phyloP scores from a whole-genome alignment of 2,113 vertebrate genomes.

The Chitala chitala region DNA sequence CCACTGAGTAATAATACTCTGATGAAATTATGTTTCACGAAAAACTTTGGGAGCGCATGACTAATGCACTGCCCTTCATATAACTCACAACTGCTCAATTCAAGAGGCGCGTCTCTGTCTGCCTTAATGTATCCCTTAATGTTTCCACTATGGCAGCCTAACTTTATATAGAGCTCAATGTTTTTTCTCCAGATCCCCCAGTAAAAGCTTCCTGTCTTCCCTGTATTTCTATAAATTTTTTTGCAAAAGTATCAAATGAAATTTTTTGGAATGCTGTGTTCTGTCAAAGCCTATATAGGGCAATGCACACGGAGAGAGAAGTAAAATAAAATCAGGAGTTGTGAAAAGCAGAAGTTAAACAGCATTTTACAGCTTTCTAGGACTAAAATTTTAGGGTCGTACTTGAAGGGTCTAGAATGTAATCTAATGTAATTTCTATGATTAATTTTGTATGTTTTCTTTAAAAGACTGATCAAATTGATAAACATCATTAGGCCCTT shows the following conservation, averaged over 20 bases:
- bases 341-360: too few relatives aligned
- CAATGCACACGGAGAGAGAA: too few relatives aligned
- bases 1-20: conserved; percentile 1
- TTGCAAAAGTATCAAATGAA: background rate
- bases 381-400: too few relatives aligned
- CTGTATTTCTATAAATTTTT: background rate
- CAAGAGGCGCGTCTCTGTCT: background rate
- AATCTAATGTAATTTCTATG: too few relatives aligned
- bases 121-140: conserved; percentile 16
- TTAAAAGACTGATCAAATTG: too few relatives aligned
- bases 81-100: conserved; percentile 12
- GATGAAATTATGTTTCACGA: conserved; percentile 8
- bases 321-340: too few relatives aligned
- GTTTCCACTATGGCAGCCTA: background rate
- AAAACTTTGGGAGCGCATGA: conserved; percentile 9
- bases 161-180: background rate
- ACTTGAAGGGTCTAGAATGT: too few relatives aligned
- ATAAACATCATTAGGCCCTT: too few relatives aligned
- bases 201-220: background rate
- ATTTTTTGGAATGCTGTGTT: background rate
- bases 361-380: too few relatives aligned
- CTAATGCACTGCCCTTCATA: conserved; percentile 15
- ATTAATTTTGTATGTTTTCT: too few relatives aligned
- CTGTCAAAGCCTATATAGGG: background rate
- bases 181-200: background rate